These are phyloP conservation scores for Pteropus alecto DNA, from an alignment of 2,113 vertebrate genomes.

Conservation along the genomic window DNA sequence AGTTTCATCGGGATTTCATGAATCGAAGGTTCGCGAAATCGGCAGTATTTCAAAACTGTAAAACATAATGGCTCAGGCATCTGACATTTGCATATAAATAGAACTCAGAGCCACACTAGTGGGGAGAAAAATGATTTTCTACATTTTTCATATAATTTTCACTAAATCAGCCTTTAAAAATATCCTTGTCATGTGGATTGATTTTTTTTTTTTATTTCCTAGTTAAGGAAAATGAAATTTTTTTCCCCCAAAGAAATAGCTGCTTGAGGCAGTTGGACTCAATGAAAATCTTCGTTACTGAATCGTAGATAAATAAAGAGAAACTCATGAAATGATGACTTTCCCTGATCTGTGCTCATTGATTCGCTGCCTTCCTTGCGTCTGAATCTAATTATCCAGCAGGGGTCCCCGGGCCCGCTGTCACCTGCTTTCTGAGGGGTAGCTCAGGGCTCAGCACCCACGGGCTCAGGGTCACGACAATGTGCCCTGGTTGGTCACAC, in stretches of 20 bases:
- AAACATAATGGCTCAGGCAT: constrained; percentile 9
- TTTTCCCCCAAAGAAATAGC: background rate
- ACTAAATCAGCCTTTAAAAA: constrained; percentile 75
- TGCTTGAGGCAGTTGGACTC: background rate
- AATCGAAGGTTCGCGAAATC: constrained; percentile 54
- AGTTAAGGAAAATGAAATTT: constrained; percentile 62
- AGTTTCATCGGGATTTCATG: constrained; percentile 29
- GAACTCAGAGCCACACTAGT: constrained; percentile 25
- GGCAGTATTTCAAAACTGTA: constrained; percentile 65
- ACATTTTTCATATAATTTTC: constrained; percentile 69
- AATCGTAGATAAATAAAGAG: background rate
- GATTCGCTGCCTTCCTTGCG: accelerated
- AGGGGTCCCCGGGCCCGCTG: accelerated
- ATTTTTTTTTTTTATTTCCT: constrained; percentile 58
- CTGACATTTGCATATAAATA: constrained; percentile 78
- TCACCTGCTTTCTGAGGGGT: background rate
- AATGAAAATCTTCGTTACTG: background rate
- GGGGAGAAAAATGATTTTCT: constrained; percentile 63
- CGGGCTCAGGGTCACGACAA: too few species aligned
- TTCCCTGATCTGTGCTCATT: accelerated
- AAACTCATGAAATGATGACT: accelerated
- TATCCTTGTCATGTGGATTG: constrained; percentile 65
- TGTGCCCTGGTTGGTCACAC: background rate
- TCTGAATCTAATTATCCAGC: background rate
- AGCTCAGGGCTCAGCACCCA: background rate